Percentiles rank a stretch among this genome's conserved stretches.
Conservation (phyloP, 37 sponge, comb jelly and placozoan genomes). For the Hormiphora californensis region DNA sequence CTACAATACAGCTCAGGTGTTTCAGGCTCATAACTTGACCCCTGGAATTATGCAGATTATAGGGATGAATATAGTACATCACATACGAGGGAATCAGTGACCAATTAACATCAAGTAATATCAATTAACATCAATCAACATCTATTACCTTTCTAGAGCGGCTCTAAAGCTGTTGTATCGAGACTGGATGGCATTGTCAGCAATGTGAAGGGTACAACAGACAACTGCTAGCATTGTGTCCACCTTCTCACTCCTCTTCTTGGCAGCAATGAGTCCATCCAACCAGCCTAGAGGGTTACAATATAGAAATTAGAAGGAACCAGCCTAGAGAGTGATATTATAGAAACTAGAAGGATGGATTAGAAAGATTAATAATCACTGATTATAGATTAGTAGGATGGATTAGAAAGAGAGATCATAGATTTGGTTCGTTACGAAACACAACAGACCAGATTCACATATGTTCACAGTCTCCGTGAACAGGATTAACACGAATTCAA, state of each 20-base stretch:
- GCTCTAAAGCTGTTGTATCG: slow-evolving; percentile 84
- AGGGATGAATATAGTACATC: neutral
- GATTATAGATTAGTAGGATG: no score
- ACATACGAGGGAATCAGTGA: neutral
- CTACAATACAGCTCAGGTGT: slow-evolving; percentile 74
- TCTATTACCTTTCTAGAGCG: slow-evolving; percentile 71
- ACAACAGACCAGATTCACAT: no score
- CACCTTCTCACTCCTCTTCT: slow-evolving; percentile 67
- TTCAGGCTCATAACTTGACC: slow-evolving; percentile 89
- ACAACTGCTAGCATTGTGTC: slow-evolving; percentile 78
- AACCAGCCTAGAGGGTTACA: slow-evolving; percentile 85
- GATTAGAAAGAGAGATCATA: no score
- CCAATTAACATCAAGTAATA: neutral
- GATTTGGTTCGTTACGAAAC: no score
- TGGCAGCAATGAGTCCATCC: slow-evolving; percentile 85
- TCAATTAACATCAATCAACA: neutral
- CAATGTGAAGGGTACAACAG: slow-evolving; percentile 80
- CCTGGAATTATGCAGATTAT: slow-evolving; percentile 56
- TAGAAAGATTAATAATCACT: no score
- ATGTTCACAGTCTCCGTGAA: no score
- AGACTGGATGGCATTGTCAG: slow-evolving; percentile 78
- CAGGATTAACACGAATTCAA: no score
- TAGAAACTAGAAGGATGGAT: no score
- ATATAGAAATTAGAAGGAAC: no score
- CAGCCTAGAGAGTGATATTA: no score